Conservation (phyloP, 1,140 invertebrate species). For the Hesperophylax magnus region DNA sequence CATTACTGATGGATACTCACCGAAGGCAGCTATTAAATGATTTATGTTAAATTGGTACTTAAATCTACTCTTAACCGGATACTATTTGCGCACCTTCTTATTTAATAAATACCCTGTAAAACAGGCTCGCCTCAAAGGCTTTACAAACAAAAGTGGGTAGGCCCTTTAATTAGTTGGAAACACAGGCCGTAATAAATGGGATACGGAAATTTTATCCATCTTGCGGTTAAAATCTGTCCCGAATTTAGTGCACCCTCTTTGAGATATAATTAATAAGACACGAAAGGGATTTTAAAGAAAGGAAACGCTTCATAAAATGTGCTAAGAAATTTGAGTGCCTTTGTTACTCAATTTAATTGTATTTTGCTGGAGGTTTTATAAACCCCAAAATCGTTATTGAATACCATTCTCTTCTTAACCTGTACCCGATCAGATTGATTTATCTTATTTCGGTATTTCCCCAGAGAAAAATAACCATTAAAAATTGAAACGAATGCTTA, state of each 20-base stretch:
- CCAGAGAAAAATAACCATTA: too few relatives aligned
- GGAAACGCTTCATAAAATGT: neutral
- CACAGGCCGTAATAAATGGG: neutral
- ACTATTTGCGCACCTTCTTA: too few relatives aligned
- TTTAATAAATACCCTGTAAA: neutral
- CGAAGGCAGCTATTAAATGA: too few relatives aligned
- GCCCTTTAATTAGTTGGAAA: slow-evolving; percentile 6
- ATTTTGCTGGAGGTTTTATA: neutral
- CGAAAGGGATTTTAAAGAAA: neutral
- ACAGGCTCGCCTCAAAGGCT: neutral
- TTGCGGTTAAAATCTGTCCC: neutral
- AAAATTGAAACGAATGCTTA: too few relatives aligned
- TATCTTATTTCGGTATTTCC: too few relatives aligned
- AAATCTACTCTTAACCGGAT: too few relatives aligned
- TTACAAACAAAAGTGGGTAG: slow-evolving; percentile 3
- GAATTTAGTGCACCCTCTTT: slow-evolving; percentile 1
- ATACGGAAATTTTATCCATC: neutral
- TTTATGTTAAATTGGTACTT: too few relatives aligned
- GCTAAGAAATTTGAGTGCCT: neutral
- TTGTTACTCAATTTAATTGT: neutral
- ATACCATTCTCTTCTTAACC: too few relatives aligned
- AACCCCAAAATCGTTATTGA: too few relatives aligned
- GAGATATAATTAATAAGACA: slow-evolving; percentile 3
- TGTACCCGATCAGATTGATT: too few relatives aligned
- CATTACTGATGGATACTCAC: too few relatives aligned